Evolutionary conservation across 2,797 vertebrate genomes (phyloP), one percentile per base, ranked within the genome.

Genomic region (Tauraco hartlaubi): DNA sequence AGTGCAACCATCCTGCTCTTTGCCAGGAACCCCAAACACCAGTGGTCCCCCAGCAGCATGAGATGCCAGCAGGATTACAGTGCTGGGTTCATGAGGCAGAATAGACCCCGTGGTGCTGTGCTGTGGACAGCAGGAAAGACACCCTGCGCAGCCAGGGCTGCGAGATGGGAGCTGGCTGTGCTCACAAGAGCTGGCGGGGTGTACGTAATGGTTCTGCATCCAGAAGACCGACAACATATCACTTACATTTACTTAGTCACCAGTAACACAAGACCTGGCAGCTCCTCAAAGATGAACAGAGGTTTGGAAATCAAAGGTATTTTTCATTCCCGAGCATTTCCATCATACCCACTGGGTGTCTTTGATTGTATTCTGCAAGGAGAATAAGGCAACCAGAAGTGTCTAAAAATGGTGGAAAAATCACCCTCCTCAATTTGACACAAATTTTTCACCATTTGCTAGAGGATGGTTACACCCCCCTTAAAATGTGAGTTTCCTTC

Each of bases 231-330:
- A 62, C 37, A 67, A 26, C 29, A 1, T 54, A 54, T 54, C 61
- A 2, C 56, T 64, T 79, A 56, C 25, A 19, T 28, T 72, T 77
- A 48, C 43, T 55, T 3, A 66, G 28, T 20, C 64, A 90, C 41
- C 41, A 20, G 63, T 28, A 67, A 63, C 64, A 88, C 74, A 71
- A 78, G 74, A 56, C 56, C 81, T 83, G 82, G 85, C 66, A 91
- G 66, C 54, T 81, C 52, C 73, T 90, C 67, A 52, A 46, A 69
- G 85, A 79, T 11, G 62, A 95, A 56, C 52, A 59, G 69, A 82
- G 58, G 35, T 78, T 78, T 88, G 90, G 85, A 92, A 94, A 81
- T 75, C 69, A 63, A 80, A 94, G 79, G 11, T 78, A 26, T 86
- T 81, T 95, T 88, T 90, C 43, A 48, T 90, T 68, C 82, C 90